Evolutionary conservation across 2,797 vertebrate genomes (phyloP).

Genomic region (Neoniphon sammara): DNA sequence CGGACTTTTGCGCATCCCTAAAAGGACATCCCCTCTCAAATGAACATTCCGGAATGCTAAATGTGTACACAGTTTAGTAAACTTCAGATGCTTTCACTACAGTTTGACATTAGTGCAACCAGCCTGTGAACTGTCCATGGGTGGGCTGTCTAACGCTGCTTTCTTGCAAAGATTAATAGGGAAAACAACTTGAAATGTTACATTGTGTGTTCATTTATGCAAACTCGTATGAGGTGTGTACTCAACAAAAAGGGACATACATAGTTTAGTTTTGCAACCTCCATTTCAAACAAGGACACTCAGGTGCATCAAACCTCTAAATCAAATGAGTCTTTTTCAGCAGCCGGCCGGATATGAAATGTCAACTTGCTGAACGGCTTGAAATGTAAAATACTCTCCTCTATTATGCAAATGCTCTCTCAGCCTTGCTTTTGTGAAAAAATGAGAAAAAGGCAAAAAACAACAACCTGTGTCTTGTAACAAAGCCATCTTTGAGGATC

Average conservation of each 20-base stretch:
- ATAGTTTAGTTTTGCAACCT: background rate
- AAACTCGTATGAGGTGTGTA: background rate
- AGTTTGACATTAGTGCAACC: too few species aligned
- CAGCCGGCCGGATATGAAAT: conserved; percentile 8
- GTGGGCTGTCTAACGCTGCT: background rate
- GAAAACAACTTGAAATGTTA: background rate
- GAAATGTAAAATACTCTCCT: background rate
- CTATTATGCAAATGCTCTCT: conserved; percentile 9
- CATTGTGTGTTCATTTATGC: background rate
- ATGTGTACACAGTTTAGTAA: background rate
- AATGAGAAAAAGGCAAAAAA: background rate
- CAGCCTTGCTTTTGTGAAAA: background rate
- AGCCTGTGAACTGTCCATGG: background rate
- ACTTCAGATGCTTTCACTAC: background rate
- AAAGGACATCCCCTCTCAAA: too few species aligned
- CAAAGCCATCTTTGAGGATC: background rate
- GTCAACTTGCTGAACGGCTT: background rate
- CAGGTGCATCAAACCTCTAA: background rate
- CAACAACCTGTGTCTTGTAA: background rate
- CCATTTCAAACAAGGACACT: background rate
- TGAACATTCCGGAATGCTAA: background rate
- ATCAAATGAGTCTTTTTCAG: conserved; percentile 12
- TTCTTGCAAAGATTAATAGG: background rate
- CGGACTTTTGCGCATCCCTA: too few species aligned
- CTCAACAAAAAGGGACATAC: background rate